A percentile compares a stretch with the other conserved stretches of the same genome.
These are phyloP conservation scores for Hypselothyrea guttata DNA, from an alignment of 2,888 invertebrate genomes.

Conservation along the genomic window DNA sequence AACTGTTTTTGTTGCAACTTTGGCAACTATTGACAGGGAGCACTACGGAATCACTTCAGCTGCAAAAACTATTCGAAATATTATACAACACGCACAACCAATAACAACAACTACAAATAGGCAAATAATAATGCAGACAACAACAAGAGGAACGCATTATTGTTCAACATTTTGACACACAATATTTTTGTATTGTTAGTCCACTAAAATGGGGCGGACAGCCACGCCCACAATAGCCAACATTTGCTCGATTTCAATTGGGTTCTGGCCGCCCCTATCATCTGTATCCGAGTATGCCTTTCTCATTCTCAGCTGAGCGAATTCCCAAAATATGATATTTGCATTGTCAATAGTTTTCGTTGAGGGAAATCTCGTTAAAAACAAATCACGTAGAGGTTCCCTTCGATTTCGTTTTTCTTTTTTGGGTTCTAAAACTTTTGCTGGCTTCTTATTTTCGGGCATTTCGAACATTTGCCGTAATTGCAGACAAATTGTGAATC, in stretches of 20 bases:
- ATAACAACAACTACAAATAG: constrained; percentile 10
- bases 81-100: constrained; percentile 52
- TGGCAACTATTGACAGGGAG: constrained; percentile 45
- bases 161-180: constrained; percentile 60
- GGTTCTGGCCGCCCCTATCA: not conserved
- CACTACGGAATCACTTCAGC: constrained; percentile 53
- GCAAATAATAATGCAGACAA: constrained; percentile 1
- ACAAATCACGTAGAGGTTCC: constrained; percentile 66
- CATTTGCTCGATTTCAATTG: constrained; percentile 31
- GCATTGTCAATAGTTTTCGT: constrained; percentile 74
- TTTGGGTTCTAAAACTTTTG: constrained; percentile 42
- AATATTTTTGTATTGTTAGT: constrained; percentile 57
- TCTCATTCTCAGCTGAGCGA: constrained; percentile 31
- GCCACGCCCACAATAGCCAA: constrained; percentile 43
- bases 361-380: constrained; percentile 65
- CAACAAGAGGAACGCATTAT: constrained; percentile 33
- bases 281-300: no score
- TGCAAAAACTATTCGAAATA: constrained; percentile 66
- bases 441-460: constrained; percentile 17
- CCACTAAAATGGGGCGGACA: constrained; percentile 24
- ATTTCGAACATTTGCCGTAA: constrained; percentile 34
- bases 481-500: constrained; percentile 69
- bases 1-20: constrained; percentile 65
- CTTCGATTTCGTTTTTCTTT: no score
- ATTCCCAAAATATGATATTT: constrained; percentile 65